Percentiles rank a stretch among this genome's conserved stretches.
Conservation (phyloP, 2,888 invertebrate genomes). For the Apodemia hepburni region DNA sequence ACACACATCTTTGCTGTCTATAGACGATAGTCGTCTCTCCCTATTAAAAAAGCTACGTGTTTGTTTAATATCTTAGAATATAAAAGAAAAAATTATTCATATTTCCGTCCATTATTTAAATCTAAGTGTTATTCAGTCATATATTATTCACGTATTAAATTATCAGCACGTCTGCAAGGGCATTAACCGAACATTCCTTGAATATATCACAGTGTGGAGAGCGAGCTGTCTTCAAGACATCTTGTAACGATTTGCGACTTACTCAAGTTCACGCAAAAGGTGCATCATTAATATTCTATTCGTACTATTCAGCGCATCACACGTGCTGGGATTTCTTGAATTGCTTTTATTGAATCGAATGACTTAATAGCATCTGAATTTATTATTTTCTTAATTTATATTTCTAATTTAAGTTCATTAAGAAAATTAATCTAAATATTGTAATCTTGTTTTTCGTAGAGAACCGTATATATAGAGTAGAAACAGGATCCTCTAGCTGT, state of each 20-base stretch:
- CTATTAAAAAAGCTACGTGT: no score
- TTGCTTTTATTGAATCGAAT: neutral
- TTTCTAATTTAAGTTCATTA: neutral
- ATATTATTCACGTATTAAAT: constrained; percentile 21
- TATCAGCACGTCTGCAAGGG: constrained; percentile 38
- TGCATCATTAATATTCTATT: constrained; percentile 30
- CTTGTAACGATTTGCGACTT: constrained; percentile 37
- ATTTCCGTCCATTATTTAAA: neutral
- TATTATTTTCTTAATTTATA: neutral
- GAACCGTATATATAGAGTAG: no score
- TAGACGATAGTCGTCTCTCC: no score
- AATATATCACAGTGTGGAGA: constrained; percentile 41
- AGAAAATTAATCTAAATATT: no score
- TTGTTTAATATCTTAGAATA: no score
- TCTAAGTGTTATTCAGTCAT: neutral
- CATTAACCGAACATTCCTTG: constrained; percentile 54
- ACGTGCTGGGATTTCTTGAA: neutral
- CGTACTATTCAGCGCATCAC: constrained; percentile 6
- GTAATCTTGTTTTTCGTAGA: no score
- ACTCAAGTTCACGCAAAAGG: constrained; percentile 23
- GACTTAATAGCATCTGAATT: constrained; percentile 1
- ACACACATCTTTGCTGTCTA: no score
- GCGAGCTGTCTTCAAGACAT: constrained; percentile 42
- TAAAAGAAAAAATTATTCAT: no score
- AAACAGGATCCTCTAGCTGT: no score